phyloP scores from a whole-genome alignment of 1,140 invertebrate species.

The Brachystomella parvula region DNA sequence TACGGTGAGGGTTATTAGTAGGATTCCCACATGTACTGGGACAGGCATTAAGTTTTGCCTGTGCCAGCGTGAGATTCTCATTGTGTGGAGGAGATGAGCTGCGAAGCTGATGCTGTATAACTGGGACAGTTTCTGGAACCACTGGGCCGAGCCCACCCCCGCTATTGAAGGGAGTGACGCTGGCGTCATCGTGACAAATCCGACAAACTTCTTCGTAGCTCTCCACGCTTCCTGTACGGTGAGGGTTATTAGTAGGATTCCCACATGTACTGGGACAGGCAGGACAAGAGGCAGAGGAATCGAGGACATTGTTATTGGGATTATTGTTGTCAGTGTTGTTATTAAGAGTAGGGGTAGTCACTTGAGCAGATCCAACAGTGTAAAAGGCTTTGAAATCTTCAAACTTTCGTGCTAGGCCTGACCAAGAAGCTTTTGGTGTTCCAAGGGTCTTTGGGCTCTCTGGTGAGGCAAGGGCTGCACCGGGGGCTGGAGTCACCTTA shows the following conservation, averaged over 20 bases:
- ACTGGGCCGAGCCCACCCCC: background rate
- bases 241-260: conserved; percentile 21
- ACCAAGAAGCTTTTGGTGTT: too few relatives aligned
- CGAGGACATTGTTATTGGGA: too few relatives aligned
- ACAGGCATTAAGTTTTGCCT: conserved; percentile 30
- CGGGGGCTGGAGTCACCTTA: conserved; percentile 2
- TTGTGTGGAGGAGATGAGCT: background rate
- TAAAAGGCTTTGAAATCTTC: too few relatives aligned
- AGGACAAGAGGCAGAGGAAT: background rate
- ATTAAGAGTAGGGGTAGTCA: too few relatives aligned
- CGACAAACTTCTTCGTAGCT: conserved; percentile 27
- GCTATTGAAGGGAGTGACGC: conserved; percentile 11
- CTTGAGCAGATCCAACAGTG: too few relatives aligned
- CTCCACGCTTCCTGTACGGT: conserved; percentile 8
- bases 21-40: conserved; percentile 27
- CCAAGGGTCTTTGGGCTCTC: too few relatives aligned
- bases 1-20: conserved; percentile 10
- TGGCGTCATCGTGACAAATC: conserved; percentile 37
- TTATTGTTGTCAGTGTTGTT: too few relatives aligned
- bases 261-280: conserved; percentile 26
- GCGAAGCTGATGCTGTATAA: background rate
- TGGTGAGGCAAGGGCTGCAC: too few relatives aligned
- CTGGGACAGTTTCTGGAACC: background rate
- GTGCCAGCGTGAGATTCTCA: background rate
- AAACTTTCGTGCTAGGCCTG: too few relatives aligned